Conservation (phyloP, 1,140 invertebrate species). For the Drosophila quadrilineata region DNA sequence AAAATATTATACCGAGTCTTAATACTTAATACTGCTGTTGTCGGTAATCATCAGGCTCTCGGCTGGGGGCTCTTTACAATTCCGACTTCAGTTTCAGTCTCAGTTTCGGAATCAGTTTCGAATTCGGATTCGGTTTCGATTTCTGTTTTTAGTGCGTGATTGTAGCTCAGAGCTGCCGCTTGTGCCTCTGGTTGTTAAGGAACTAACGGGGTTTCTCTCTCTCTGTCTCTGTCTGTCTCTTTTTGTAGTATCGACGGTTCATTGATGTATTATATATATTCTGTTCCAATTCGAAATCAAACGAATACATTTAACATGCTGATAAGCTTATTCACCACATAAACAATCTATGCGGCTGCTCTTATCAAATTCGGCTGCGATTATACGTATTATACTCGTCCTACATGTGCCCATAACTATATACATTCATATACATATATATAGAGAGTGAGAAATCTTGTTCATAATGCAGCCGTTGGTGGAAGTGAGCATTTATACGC, state of each 20-base stretch:
- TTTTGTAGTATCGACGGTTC: too few species aligned
- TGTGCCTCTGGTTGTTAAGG: too few species aligned
- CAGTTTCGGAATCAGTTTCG: too few species aligned
- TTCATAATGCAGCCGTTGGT: constrained; percentile 57
- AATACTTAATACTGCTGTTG: constrained; percentile 4
- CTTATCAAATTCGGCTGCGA: constrained; percentile 30
- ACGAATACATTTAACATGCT: background rate
- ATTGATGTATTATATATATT: too few species aligned
- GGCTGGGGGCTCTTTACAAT: constrained; percentile 9
- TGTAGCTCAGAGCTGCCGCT: constrained; percentile 57
- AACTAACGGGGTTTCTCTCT: too few species aligned
- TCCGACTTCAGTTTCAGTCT: constrained; percentile 18
- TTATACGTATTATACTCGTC: background rate
- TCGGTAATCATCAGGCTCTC: constrained; percentile 7
- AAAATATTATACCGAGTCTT: constrained; percentile 4
- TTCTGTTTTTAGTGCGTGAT: constrained; percentile 65
- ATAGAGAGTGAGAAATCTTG: constrained; percentile 19
- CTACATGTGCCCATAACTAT: background rate
- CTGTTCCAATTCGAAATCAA: background rate
- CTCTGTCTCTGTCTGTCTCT: too few species aligned
- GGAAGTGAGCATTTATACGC: constrained; percentile 63
- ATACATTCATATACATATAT: too few species aligned
- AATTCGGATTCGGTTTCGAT: constrained; percentile 10
- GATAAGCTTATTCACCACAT: constrained; percentile 12
- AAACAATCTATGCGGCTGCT: background rate